These are phyloP conservation scores for Grallaria varia DNA, from an alignment of 2,113 vertebrate species.

Conservation along the genomic window DNA sequence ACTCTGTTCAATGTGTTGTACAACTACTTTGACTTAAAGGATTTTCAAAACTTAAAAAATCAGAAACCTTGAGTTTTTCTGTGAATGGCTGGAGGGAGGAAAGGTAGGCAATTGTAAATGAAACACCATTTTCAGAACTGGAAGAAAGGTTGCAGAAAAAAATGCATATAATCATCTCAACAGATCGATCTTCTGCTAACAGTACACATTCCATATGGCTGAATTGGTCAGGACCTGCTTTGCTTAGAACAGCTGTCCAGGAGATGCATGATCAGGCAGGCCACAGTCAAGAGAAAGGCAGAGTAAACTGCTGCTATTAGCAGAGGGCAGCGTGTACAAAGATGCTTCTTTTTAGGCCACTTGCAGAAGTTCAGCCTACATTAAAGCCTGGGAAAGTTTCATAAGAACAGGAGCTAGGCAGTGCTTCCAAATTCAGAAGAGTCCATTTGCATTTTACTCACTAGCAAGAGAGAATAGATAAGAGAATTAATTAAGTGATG, in stretches of 20 bases:
- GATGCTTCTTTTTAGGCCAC: background rate
- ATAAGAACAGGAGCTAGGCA: background rate
- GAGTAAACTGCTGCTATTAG: background rate
- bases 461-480: background rate
- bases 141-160: background rate
- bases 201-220: background rate
- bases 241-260: background rate
- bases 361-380: background rate
- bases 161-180: background rate
- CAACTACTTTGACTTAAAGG: background rate
- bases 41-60: background rate
- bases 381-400: background rate
- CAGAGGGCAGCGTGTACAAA: background rate
- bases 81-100: background rate
- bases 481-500: background rate
- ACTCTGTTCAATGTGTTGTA: background rate
- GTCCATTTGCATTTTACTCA: background rate
- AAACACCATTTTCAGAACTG: background rate
- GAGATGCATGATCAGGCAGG: background rate
- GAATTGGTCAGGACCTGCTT: background rate
- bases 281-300: background rate
- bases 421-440: background rate
- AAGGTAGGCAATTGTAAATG: background rate
- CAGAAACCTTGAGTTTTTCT: background rate
- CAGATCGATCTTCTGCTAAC: background rate